Conservation (phyloP, 2,888 invertebrate species). For the Eulithis prunata region DNA sequence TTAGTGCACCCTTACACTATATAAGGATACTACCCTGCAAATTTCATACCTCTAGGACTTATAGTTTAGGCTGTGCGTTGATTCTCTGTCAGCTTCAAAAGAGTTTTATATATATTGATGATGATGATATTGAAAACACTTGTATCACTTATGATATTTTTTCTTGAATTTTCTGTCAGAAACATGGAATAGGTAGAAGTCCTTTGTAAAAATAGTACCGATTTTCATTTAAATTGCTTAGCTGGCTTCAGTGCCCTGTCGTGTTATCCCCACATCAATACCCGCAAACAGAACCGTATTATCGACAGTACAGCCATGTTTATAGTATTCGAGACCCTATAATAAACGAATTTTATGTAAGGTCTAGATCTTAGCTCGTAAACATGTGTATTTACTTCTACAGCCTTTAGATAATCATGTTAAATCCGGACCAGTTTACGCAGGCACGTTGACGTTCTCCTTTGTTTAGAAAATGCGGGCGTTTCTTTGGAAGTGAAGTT, state of each 20-base stretch:
- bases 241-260: constrained; percentile 19
- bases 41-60: too few species aligned
- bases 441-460: constrained; percentile 19
- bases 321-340: constrained; percentile 25
- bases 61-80: too few species aligned
- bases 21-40: too few species aligned
- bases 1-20: too few species aligned
- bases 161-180: too few species aligned
- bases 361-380: constrained; percentile 39
- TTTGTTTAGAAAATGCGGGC: constrained; percentile 13
- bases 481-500: constrained; percentile 13
- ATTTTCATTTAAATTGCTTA: constrained; percentile 7
- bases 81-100: too few species aligned
- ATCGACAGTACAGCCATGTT: constrained; percentile 28
- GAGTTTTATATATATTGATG: too few species aligned
- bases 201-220: not conserved
- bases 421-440: constrained; percentile 25
- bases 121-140: too few species aligned
- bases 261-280: constrained; percentile 32
- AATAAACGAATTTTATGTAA: constrained; percentile 35
- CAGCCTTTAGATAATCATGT: constrained; percentile 35
- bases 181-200: too few species aligned
- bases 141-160: too few species aligned
- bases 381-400: constrained; percentile 38
- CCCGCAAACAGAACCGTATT: constrained; percentile 28